Base-by-base conservation (phyloP, 2,113 vertebrate genomes). In the Amphiprion percula region DNA sequence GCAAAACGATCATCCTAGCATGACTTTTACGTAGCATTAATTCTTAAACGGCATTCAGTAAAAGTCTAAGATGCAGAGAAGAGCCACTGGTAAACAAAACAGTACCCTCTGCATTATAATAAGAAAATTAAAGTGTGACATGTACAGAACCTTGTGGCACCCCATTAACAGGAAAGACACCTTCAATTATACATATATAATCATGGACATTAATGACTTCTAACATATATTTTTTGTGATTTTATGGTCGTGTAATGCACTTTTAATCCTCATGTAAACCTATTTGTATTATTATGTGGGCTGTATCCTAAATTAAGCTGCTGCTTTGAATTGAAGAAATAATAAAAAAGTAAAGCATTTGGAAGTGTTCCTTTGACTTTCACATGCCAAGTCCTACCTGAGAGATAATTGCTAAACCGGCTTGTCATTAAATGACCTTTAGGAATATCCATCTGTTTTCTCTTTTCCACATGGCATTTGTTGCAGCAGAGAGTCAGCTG, bases 351-450 rank as follows among this genome's bases (percentile, higher is more conserved):
- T 41, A 41, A 41, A 41, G 10, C 19, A 8, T 16, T 50, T 37
- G 44, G 21, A 55, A 39, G 23, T 4, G 12, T 53, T 56, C 55
- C 30, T 1, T 10, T 73, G 44, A 47, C 68, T 58, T 24, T 56
- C 37, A 46, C 8, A 28, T 15, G 14, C 37, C 2, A 8, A 49
- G 33, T 21, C 10, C 23, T 46, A 66, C 37, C 24, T 50, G 19
- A 58, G 52, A 65, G 17, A 33, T 68, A 24, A 83, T 67, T 21
- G 37, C 41, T 58, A 52, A 54, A 63, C 56, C 44, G 62, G 26
- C 12, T 53, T 0, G 1, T 53, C 26, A 65, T 77, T 67, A 55
- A 74, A 47, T 33, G 16, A n/a, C n/a, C 47, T 55, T 37, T 26
- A 53, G 41, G 64, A 72, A 58, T 30, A 53, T 68, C 15, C 50